phyloP scores from a whole-genome alignment of 2,888 invertebrate genomes.

The Autographa pulchrina region DNA sequence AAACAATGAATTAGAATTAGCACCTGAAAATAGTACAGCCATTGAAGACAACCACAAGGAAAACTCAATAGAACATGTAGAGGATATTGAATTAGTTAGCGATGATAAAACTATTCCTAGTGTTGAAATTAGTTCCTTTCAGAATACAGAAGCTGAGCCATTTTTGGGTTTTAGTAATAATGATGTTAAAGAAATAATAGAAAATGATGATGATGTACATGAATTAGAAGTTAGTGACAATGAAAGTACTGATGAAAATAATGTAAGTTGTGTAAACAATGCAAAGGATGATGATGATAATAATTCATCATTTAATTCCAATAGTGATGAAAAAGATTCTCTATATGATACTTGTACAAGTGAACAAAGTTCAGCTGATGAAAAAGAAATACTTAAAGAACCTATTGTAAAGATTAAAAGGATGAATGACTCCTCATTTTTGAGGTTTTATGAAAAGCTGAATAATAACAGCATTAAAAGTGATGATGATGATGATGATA shows the following conservation, averaged over 20 bases:
- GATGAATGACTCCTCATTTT: conserved; percentile 73
- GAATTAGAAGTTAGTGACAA: conserved; percentile 4
- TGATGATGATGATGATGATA: conserved; percentile 47
- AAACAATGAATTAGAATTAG: neutral
- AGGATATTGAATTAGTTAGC: conserved; percentile 8
- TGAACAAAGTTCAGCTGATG: conserved; percentile 62
- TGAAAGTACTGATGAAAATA: conserved; percentile 18
- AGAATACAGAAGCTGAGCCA: conserved; percentile 70
- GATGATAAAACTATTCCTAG: conserved; percentile 23
- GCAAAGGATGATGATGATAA: conserved; percentile 13
- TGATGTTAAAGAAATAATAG: conserved; percentile 1
- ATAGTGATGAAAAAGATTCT: conserved; percentile 67
- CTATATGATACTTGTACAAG: conserved; percentile 81
- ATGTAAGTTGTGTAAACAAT: neutral
- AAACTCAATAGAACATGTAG: conserved; percentile 11
- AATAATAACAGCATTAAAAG: conserved; percentile 38
- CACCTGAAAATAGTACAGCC: conserved; percentile 6
- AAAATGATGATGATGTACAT: conserved; percentile 1
- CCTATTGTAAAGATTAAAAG: conserved; percentile 71
- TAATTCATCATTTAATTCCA: conserved; percentile 28
- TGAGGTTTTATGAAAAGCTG: conserved; percentile 70
- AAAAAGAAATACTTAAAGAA: conserved; percentile 50
- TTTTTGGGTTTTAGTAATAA: conserved; percentile 70
- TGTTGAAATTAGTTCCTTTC: conserved; percentile 59
- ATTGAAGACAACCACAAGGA: conserved; percentile 5